A percentile compares a stretch with the other conserved stretches of the same genome.
phyloP scores from a whole-genome alignment of 2,797 vertebrate genomes.

The Notolepis coatsorum region DNA sequence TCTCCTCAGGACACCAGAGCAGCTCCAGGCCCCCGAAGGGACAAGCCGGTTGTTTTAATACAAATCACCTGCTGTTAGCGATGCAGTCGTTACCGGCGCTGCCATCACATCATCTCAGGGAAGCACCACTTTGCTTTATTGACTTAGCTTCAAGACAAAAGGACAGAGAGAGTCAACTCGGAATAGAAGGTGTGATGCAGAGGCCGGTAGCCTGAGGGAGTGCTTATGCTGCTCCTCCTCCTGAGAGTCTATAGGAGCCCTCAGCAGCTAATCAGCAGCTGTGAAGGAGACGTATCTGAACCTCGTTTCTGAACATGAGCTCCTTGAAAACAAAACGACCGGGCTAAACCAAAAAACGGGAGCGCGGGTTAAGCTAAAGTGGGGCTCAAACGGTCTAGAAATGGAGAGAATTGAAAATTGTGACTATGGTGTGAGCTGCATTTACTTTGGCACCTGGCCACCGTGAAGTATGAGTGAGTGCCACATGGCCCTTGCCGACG shows the following conservation, averaged over 20 bases:
- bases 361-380: no score
- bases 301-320: neutral
- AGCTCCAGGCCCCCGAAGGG: conserved; percentile 33
- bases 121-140: conserved; percentile 73
- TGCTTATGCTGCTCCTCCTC: conserved; percentile 40
- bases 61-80: conserved; percentile 40
- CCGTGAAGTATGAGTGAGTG: no score
- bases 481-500: neutral
- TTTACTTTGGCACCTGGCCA: no score
- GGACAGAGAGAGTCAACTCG: conserved; percentile 63
- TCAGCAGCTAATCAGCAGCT: conserved; percentile 15
- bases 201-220: conserved; percentile 46
- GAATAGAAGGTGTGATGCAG: conserved; percentile 71
- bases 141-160: conserved; percentile 70
- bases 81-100: conserved; percentile 64
- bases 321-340: neutral
- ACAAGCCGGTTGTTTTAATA: conserved; percentile 40
- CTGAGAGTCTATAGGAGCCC: conserved; percentile 29
- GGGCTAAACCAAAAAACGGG: neutral
- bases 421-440: neutral
- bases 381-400: no score
- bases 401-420: neutral
- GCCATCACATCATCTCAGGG: conserved; percentile 64
- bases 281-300: conserved; percentile 4
- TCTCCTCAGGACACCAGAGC: conserved; percentile 44